These are phyloP conservation scores for Cephalophus harveyi DNA, from an alignment of 2,113 vertebrate species.

Conservation along the genomic window DNA sequence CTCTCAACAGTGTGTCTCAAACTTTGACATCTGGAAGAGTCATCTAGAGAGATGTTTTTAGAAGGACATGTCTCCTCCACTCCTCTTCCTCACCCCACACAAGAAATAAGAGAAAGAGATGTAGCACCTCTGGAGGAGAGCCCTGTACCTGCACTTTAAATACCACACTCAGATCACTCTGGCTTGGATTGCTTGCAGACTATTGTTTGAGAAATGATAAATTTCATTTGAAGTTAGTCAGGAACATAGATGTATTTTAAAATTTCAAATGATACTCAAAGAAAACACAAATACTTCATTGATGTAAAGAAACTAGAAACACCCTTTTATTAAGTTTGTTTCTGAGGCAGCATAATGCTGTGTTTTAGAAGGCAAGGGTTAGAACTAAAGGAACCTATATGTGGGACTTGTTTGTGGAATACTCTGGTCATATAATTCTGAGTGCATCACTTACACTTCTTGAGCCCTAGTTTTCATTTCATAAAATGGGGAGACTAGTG, in stretches of 20 bases:
- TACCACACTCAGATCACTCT: background rate
- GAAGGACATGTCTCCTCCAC: background rate
- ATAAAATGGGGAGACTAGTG: background rate
- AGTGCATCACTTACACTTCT: background rate
- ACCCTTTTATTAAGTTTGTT: background rate
- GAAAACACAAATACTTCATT: background rate
- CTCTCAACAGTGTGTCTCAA: background rate
- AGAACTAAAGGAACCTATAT: background rate
- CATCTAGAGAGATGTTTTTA: background rate
- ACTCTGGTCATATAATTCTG: background rate
- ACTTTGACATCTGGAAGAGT: background rate
- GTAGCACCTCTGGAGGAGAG: background rate
- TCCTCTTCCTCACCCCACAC: rapidly evolving
- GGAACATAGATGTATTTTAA: background rate
- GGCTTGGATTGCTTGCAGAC: background rate
- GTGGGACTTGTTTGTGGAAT: background rate
- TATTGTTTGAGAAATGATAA: background rate
- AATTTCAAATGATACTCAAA: background rate
- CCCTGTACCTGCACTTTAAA: background rate
- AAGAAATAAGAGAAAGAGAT: background rate
- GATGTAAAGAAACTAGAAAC: background rate
- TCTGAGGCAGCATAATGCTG: background rate
- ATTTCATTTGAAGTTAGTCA: background rate
- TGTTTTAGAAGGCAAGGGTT: background rate
- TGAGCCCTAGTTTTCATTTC: background rate